Conservation (phyloP, 2,797 vertebrate genomes). For the Mormyrus proboscirostris region DNA sequence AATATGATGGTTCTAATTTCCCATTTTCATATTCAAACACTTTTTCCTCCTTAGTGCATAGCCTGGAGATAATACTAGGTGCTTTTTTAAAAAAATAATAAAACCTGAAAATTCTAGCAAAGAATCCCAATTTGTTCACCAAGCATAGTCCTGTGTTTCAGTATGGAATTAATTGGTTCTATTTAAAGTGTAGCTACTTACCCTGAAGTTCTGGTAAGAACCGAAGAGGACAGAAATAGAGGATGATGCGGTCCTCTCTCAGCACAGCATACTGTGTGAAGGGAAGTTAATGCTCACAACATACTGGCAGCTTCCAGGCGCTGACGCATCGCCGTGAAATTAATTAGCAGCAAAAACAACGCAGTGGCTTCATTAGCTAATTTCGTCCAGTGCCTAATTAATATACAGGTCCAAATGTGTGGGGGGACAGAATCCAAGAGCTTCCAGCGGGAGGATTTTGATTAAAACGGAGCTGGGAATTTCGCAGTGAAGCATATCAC, state of each 20-base stretch:
- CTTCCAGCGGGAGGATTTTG: background rate
- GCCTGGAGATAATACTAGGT: constrained; percentile 20
- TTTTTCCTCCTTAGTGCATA: constrained; percentile 1
- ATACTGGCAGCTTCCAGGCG: background rate
- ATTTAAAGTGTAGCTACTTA: constrained; percentile 9
- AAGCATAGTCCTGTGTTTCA: background rate
- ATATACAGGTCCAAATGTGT: background rate
- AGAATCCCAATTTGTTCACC: constrained; percentile 19
- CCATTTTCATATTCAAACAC: constrained; percentile 21
- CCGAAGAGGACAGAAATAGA: background rate
- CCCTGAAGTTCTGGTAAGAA: constrained; percentile 12
- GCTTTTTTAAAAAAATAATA: background rate
- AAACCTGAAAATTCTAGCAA: background rate
- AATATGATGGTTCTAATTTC: constrained; percentile 15
- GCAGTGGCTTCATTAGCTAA: background rate
- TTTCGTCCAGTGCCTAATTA: background rate
- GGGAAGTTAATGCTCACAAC: background rate
- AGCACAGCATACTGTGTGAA: background rate
- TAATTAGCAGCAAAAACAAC: constrained; percentile 3
- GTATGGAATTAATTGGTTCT: background rate
- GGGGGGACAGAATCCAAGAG: background rate
- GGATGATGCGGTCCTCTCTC: background rate
- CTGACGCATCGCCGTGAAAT: background rate
- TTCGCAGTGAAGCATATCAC: background rate
- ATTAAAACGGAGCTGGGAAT: background rate